Evolutionary conservation across 2,113 vertebrate species (phyloP), one percentile per base, ranked within the genome.

Genomic region (Aptenodytes forsteri): DNA sequence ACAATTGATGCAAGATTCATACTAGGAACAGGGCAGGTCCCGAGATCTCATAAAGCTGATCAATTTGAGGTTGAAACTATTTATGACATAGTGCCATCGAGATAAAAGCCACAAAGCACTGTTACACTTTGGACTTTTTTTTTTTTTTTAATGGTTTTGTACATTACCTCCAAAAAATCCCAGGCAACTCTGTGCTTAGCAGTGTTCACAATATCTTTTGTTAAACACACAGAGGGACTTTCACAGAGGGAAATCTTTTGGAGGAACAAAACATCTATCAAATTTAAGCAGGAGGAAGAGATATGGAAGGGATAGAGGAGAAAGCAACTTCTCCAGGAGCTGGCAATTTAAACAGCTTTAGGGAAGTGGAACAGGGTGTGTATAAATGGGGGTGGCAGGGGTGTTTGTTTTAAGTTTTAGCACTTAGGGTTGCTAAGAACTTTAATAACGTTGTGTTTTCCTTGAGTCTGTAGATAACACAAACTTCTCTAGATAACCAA

Each of bases 71-170:
- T 54, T 90, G 88, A 96, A 97, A 97, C 93, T 97, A 95, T 97
- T 97, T 96, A 96, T 36, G 8, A 97, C 97, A 93, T 2, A 90
- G 47, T 88, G 83, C 77, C 91, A 97, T 97, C 94, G 89, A 98
- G 98, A 98, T 98, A 98, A 98, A 97, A 98, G 90, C 67, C 78
- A 78, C 90, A 83, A 27, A 94, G 71, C 56, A 64, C 76, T 85
- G 78, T 93, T 97, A 98, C 73, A 98, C 98, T 98, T 98, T 98
- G 98, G 96, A 98, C 98, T 95, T 87, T 64, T 18, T 83, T 92
- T 70, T 70, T 79, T 84, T 55, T 92, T 18, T 44, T 23, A 94
- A 95, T 91, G 58, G 81, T 93, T 96, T 97, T 93, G 91, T 94
- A 97, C 94, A 97, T 96, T 93, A 97, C 73, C 94, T 96, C 87